Evolutionary conservation across 2,888 invertebrate genomes (phyloP), one percentile per base, ranked within the genome.

Genomic region (Eupithecia inturbata): DNA sequence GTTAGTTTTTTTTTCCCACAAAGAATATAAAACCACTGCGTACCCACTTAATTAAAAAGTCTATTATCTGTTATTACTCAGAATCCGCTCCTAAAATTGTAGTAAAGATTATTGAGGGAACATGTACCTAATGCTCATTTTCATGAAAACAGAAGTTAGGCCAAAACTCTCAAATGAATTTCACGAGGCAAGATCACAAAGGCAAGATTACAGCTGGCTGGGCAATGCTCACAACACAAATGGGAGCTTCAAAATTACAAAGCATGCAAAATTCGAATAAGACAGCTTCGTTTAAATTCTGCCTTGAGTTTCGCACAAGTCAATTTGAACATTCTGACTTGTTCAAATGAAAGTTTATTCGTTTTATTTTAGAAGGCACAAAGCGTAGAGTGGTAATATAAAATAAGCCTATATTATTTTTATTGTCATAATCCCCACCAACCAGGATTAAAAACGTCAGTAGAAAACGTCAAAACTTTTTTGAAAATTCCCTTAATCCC

Each of bases 211-310:
- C 67, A 67, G 53, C 53, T 67, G 72, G 67, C 5, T 67, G 60
- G 49, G 66, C 74, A 71, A 74, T 67, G 45, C 53, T 53, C 71
- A 67, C 60, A 66, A 53, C 49, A 53, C 49, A 49, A 53, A 67
- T 41, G 22, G 45, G 57, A 71, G 64, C 57, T 74, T 39, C 68
- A 60, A 66, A n/a, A n/a, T n/a, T n/a, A n/a, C n/a, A n/a, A n/a
- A n/a, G n/a, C n/a, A n/a, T n/a, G n/a, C n/a, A n/a, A n/a, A 69
- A 71, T 74, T 74, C 62, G 66, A 63, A 63, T 67, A 26, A 33
- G 28, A 68, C 39, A 67, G 41, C 57, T 64, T 45, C n/a, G 9
- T 71, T 74, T 71, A 66, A 71, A 71, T 66, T 71, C 33, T 36
- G 70, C 68, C 26, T 57, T 12, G 14, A 5, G 26, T 57, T n/a